These are phyloP conservation scores for Apistogramma diplotaenia DNA, from an alignment of 2,113 vertebrate species.

Conservation along the genomic window DNA sequence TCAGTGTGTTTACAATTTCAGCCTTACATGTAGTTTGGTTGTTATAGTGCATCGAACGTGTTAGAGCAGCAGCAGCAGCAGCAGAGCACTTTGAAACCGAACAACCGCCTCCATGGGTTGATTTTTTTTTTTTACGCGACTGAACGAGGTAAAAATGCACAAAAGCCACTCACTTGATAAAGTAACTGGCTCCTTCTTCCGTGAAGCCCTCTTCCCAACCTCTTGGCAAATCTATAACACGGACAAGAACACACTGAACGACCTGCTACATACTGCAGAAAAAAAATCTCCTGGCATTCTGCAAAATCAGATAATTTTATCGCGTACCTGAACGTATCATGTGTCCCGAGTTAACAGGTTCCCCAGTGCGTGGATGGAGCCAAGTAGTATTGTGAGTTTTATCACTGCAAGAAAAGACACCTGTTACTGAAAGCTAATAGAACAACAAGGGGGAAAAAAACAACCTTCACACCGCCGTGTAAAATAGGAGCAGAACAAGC, in stretches of 20 bases:
- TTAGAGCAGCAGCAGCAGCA: neutral
- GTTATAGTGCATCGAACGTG: neutral
- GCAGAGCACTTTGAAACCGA: neutral
- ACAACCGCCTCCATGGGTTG: neutral
- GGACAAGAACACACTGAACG: slow-evolving; percentile 18
- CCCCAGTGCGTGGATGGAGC: slow-evolving; percentile 92
- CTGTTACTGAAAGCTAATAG: slow-evolving; percentile 73
- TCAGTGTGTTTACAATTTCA: neutral
- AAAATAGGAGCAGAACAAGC: neutral
- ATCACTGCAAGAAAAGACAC: slow-evolving; percentile 86
- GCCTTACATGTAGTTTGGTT: neutral
- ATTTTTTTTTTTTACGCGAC: neutral
- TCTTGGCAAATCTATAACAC: slow-evolving; percentile 86
- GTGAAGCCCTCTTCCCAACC: slow-evolving; percentile 99
- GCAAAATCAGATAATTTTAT: slow-evolving; percentile 25
- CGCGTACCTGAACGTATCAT: slow-evolving; percentile 95
- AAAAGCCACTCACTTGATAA: slow-evolving; percentile 90
- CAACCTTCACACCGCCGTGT: neutral
- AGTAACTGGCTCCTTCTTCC: slow-evolving; percentile 96
- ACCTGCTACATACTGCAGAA: slow-evolving; percentile 30
- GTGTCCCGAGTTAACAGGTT: slow-evolving; percentile 97
- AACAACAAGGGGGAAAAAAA: neutral
- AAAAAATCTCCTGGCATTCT: neutral
- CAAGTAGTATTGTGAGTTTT: slow-evolving; percentile 87
- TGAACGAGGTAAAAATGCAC: slow-evolving; percentile 16